A percentile compares a stretch with the other conserved stretches of the same genome.
Conservation (phyloP, 2,888 invertebrate genomes). For the Aspidapion aeneum region DNA sequence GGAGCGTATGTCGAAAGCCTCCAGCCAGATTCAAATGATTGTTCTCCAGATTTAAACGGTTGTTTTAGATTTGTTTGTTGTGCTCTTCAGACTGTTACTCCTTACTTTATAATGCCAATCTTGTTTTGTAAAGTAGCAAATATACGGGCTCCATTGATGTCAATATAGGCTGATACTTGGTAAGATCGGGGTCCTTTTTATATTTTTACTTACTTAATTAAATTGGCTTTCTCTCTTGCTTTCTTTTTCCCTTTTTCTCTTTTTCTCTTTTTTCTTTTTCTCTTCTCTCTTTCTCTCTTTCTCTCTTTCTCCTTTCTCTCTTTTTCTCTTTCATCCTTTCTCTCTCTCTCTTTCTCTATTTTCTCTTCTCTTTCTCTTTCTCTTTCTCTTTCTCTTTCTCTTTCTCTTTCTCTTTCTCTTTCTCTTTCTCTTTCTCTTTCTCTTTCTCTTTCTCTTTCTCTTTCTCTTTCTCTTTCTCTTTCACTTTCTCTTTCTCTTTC, state of each 20-base stretch:
- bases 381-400: not conserved
- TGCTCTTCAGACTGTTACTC: not conserved
- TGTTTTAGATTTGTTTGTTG: conserved; percentile 1
- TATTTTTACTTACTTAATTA: no score
- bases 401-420: not conserved
- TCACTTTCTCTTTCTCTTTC: not conserved
- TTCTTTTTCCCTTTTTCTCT: no score
- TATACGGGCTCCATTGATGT: no score
- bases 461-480: not conserved
- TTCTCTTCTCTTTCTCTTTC: no score
- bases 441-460: not conserved
- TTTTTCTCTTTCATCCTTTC: not conserved
- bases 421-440: not conserved
- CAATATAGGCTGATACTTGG: no score
- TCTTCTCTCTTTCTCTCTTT: no score
- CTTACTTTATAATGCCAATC: no score
- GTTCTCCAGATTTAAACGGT: not conserved
- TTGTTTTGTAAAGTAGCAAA: no score
- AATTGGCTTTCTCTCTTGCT: no score
- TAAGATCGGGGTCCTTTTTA: no score
- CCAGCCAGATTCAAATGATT: not conserved
- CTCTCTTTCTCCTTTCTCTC: no score
- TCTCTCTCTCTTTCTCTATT: not conserved
- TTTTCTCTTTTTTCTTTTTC: no score
- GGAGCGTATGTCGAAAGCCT: not conserved